Base-by-base conservation (phyloP, 1,140 invertebrate genomes). In the Rhagoletis pomonella region DNA sequence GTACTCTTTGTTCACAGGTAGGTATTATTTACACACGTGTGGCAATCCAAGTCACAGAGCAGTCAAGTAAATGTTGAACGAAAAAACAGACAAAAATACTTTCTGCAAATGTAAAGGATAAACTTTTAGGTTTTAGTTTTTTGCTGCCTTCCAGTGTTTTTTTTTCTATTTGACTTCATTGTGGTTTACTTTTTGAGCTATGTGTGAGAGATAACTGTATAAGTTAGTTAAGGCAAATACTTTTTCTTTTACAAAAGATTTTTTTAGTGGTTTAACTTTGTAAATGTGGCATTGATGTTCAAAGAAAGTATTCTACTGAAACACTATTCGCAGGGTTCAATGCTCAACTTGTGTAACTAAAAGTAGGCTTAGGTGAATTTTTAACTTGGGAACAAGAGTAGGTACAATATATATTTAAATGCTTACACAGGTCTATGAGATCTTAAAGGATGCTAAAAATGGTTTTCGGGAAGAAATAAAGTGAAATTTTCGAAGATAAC, bases 21-120 rank as follows among this genome's bases (percentile, higher is more conserved):
- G n/a, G 67, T 73, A 73, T 73, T 73, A 73, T 73, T 73, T 73
- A 73, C 67, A 73, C 67, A 73, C 67, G 42, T 73, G 67, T 73
- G 67, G 67, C 42, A 73, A 73, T 73, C 42, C 42, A 73, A 73
- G 67, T 73, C 67, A 73, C 67, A 73, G n/a, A 73, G 67, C 67
- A 73, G 67, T 73, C 42, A 73, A 73, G 67, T 42, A 73, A 19
- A 10, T 29, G 64, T 39, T 39, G 6, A 42, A 67, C 2, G 3
- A 67, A 67, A 73, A n/a, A 47, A 47, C 42, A n/a, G n/a, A 69
- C 50, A 47, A 44, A 47, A 47, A 73, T 14, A 47, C 14, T 12
- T 17, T n/a, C 39, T 73, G 1, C 14, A 42, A n/a, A n/a, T n/a
- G 14, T 12, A 47, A 47, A 73, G 67, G 67, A 73, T 73, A 73